These are phyloP conservation scores for Felis catus DNA, from an alignment of 2,113 vertebrate species.

Conservation along the genomic window DNA sequence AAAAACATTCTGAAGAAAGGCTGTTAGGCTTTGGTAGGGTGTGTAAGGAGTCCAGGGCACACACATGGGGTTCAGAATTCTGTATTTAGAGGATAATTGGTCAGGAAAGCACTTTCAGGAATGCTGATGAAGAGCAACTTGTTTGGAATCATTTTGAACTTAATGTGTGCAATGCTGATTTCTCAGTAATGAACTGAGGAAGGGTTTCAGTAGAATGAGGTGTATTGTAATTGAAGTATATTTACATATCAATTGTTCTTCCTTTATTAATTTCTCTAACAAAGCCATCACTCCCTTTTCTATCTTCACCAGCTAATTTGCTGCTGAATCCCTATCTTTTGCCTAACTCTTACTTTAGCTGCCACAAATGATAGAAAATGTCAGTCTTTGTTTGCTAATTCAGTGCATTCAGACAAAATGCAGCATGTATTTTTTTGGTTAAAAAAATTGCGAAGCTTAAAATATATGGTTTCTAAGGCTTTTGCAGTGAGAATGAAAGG, in stretches of 20 bases:
- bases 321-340: conserved; percentile 7
- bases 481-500: conserved; percentile 44
- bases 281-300: conserved; percentile 38
- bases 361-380: conserved; percentile 32
- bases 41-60: neutral
- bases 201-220: neutral
- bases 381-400: conserved; percentile 70
- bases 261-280: conserved; percentile 59
- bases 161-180: neutral
- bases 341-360: conserved; percentile 34
- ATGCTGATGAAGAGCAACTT: neutral
- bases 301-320: conserved; percentile 38
- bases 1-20: neutral
- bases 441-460: neutral
- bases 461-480: conserved; percentile 10
- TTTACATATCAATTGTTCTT: conserved; percentile 48
- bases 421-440: neutral
- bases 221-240: conserved; percentile 17
- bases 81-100: neutral
- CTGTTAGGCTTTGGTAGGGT: neutral
- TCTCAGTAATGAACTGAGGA: neutral
- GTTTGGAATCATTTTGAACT: conserved; percentile 18
- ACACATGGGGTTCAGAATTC: neutral
- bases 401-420: conserved; percentile 24
- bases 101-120: neutral